These are phyloP conservation scores for Alouatta palliata DNA, from an alignment of 2,113 vertebrate genomes.

Conservation along the genomic window DNA sequence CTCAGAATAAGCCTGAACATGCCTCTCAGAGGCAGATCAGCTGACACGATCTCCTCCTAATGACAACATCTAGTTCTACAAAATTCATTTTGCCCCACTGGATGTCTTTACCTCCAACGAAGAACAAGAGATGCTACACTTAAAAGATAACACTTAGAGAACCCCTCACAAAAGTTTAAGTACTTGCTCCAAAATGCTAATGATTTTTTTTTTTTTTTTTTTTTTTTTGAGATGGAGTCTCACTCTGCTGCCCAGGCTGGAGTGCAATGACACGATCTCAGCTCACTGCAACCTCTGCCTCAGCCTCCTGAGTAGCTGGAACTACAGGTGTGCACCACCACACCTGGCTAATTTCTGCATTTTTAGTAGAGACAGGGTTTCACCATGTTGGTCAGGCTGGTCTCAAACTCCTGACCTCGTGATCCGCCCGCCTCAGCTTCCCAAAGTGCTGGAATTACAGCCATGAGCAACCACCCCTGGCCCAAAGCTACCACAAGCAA, in stretches of 20 bases:
- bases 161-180: not conserved
- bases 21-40: slow-evolving; percentile 39
- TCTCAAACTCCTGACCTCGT: too few relatives aligned
- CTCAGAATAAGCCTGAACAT: slow-evolving; percentile 73
- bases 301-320: too few relatives aligned
- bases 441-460: not conserved
- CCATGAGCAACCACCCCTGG: not conserved
- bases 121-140: not conserved
- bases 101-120: not conserved
- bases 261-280: too few relatives aligned
- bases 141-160: not conserved
- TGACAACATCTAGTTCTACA: slow-evolving; percentile 16
- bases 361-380: too few relatives aligned
- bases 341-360: too few relatives aligned
- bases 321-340: too few relatives aligned
- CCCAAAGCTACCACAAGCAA: slow-evolving; percentile 28
- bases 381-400: too few relatives aligned
- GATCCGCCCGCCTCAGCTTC: too few relatives aligned
- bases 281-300: too few relatives aligned
- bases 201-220: too few relatives aligned
- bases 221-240: too few relatives aligned
- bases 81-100: not conserved
- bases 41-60: slow-evolving; percentile 28
- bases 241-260: too few relatives aligned
- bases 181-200: not conserved